Conservation (phyloP, 2,888 invertebrate species). For the Luperina nickerlii region DNA sequence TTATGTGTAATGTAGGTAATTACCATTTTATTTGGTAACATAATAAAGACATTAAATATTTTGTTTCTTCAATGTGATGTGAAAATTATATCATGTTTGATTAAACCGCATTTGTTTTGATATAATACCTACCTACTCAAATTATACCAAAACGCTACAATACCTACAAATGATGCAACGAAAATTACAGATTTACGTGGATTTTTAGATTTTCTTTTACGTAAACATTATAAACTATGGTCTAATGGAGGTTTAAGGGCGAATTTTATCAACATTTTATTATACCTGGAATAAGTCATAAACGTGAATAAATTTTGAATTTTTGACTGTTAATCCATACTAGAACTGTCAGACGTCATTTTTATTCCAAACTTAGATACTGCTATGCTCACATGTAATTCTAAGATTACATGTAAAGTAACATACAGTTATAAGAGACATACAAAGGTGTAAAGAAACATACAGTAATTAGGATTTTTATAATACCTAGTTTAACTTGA, state of each 20-base stretch:
- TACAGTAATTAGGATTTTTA: no score
- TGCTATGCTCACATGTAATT: neutral
- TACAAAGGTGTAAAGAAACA: neutral
- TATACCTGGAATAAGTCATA: no score
- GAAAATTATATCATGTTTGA: neutral
- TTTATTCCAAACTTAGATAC: no score
- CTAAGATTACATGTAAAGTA: no score
- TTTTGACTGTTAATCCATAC: no score
- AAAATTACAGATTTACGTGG: neutral
- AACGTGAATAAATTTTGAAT: no score
- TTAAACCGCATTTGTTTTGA: neutral
- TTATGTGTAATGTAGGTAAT: constrained; percentile 22
- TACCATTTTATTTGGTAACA: constrained; percentile 32
- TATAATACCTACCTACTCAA: neutral
- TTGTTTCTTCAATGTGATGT: neutral
- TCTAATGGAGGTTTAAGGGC: no score
- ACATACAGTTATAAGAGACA: no score
- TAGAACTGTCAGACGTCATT: no score
- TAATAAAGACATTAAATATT: constrained; percentile 24
- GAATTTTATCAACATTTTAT: no score
- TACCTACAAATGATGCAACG: neutral
- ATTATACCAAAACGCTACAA: neutral
- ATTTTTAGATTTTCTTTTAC: neutral
- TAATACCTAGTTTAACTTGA: no score
- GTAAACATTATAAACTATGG: no score